These are phyloP conservation scores for Erebia ligea DNA, from an alignment of 2,888 invertebrate genomes.

Conservation along the genomic window DNA sequence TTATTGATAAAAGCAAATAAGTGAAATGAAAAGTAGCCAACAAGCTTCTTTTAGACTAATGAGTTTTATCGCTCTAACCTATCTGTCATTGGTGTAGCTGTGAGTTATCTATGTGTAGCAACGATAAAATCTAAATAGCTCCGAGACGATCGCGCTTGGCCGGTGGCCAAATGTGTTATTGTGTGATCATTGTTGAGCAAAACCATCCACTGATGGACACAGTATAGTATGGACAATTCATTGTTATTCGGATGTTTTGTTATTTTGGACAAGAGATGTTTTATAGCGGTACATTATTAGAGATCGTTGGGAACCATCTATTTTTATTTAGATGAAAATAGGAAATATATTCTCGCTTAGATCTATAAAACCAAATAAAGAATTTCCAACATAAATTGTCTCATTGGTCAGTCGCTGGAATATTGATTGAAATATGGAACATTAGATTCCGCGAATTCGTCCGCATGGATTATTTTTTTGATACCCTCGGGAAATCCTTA, in stretches of 20 bases:
- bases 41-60: neutral
- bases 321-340: no score
- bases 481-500: no score
- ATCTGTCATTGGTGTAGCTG: neutral
- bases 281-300: neutral
- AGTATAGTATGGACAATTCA: neutral
- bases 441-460: no score
- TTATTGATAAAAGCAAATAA: no score
- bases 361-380: no score
- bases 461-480: no score
- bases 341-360: no score
- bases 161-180: conserved; percentile 46
- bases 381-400: no score
- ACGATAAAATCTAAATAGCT: conserved; percentile 49
- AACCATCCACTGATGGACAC: conserved; percentile 36
- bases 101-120: neutral
- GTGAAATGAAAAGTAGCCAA: neutral
- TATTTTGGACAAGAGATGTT: neutral
- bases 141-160: conserved; percentile 41
- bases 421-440: no score
- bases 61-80: neutral
- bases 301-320: neutral
- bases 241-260: conserved; percentile 5
- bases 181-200: conserved; percentile 42
- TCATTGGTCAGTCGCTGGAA: no score